Conservation (phyloP, 2,888 invertebrate species). For the Caenorhabditis plicata region DNA sequence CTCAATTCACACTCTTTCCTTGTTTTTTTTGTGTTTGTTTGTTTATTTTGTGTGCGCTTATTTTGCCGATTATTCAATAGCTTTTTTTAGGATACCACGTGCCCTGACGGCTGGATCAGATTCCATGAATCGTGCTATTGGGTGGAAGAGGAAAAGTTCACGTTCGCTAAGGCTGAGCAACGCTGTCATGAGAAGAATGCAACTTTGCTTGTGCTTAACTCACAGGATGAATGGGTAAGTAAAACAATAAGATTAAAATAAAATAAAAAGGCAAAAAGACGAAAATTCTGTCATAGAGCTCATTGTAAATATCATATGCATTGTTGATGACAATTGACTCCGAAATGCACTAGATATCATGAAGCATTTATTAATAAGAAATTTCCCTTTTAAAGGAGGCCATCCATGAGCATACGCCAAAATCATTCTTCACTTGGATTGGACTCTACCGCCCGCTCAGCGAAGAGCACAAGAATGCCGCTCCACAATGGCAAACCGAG, state of each 20-base stretch:
- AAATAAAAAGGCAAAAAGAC: background rate
- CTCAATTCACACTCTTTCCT: too few species aligned
- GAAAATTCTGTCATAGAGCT: background rate
- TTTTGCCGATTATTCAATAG: background rate
- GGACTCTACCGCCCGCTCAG: slow-evolving; percentile 30
- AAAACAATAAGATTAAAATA: slow-evolving; percentile 1
- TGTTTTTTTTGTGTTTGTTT: too few species aligned
- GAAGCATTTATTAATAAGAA: background rate
- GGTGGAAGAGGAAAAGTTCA: slow-evolving; percentile 30
- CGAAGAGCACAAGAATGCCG: slow-evolving; percentile 9
- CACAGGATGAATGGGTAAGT: slow-evolving; percentile 43
- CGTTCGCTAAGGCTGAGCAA: slow-evolving; percentile 35
- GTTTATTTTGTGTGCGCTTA: too few species aligned
- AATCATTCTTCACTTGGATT: slow-evolving; percentile 33
- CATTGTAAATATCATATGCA: slow-evolving; percentile 22
- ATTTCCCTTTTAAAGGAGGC: slow-evolving; percentile 14
- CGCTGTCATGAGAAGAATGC: slow-evolving; percentile 33
- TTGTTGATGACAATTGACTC: slow-evolving; percentile 22
- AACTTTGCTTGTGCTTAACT: slow-evolving; percentile 38
- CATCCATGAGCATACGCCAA: slow-evolving; percentile 18
- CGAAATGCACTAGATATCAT: slow-evolving; percentile 4
- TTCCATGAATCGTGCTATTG: slow-evolving; percentile 43
- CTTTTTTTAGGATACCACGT: slow-evolving; percentile 14
- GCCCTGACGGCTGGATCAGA: slow-evolving; percentile 38
- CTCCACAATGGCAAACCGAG: slow-evolving; percentile 30